Conservation (phyloP, 2,797 vertebrate species). For the Anableps anableps region DNA sequence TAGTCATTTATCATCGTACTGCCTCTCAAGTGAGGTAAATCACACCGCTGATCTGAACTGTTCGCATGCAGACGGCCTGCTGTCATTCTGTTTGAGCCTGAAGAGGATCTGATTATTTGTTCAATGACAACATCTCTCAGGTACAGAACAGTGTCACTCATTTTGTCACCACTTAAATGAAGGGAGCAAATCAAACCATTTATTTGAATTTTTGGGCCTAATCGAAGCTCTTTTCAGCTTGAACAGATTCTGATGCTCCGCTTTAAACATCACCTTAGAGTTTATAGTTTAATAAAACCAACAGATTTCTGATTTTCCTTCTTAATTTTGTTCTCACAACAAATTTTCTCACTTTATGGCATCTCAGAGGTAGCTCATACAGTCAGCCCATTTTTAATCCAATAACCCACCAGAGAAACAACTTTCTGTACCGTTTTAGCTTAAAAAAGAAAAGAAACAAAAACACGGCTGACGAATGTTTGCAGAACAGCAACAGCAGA, state of each 20-base stretch:
- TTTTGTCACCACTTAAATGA: neutral
- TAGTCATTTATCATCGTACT: neutral
- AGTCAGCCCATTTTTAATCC: neutral
- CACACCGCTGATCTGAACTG: no score
- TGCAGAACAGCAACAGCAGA: neutral
- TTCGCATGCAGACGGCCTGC: neutral
- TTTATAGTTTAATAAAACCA: neutral
- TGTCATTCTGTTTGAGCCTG: no score
- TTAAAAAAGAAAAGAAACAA: neutral
- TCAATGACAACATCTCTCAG: neutral
- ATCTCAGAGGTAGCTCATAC: neutral
- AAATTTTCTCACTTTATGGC: neutral
- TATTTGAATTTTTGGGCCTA: neutral
- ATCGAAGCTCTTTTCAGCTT: neutral
- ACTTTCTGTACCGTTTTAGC: neutral
- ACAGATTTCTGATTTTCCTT: neutral
- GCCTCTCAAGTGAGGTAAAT: no score
- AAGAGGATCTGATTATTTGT: neutral
- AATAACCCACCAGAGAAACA: neutral
- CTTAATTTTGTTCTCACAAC: neutral
- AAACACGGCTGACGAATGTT: neutral
- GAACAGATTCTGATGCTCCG: neutral
- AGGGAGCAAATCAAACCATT: neutral
- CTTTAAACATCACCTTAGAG: neutral
- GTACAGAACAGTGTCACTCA: neutral